Conservation (phyloP, 2,888 invertebrate species). For the Liopterus haemorrhoidalis region DNA sequence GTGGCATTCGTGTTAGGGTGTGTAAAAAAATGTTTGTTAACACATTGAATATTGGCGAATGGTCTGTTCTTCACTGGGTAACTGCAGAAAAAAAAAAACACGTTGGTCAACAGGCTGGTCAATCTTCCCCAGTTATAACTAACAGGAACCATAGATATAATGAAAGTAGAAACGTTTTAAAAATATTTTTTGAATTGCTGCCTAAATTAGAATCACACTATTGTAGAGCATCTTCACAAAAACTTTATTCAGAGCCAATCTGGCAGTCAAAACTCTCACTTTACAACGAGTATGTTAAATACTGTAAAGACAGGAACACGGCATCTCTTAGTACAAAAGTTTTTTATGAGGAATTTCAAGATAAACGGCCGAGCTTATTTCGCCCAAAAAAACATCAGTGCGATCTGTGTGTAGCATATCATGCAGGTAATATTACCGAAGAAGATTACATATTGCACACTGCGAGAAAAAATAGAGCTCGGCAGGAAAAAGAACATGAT, state of each 20-base stretch:
- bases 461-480: slow-evolving; percentile 20
- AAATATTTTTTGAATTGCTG: slow-evolving; percentile 24
- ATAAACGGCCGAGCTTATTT: slow-evolving; percentile 30
- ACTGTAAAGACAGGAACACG: slow-evolving; percentile 24
- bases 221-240: slow-evolving; percentile 27
- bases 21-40: slow-evolving; percentile 29
- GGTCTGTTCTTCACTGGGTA: no score
- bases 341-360: slow-evolving; percentile 28
- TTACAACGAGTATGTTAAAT: slow-evolving; percentile 25
- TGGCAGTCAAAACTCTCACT: slow-evolving; percentile 22
- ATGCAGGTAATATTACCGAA: slow-evolving; percentile 19
- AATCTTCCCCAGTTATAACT: no score
- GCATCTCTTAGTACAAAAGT: slow-evolving; percentile 24
- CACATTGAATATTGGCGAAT: slow-evolving; percentile 29
- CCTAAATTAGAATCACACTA: slow-evolving; percentile 33
- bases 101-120: no score
- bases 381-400: slow-evolving; percentile 33
- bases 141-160: no score
- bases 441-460: slow-evolving; percentile 17
- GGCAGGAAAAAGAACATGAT: slow-evolving; percentile 23
- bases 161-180: slow-evolving; percentile 14
- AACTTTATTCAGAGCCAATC: slow-evolving; percentile 30
- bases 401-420: slow-evolving; percentile 19
- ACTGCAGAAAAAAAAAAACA: no score
- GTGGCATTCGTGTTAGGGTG: slow-evolving; percentile 20